A percentile compares a stretch with the other conserved stretches of the same genome.
Evolutionary conservation across 2,113 vertebrate species (phyloP).

Genomic region (Pelecanoides urinatrix): DNA sequence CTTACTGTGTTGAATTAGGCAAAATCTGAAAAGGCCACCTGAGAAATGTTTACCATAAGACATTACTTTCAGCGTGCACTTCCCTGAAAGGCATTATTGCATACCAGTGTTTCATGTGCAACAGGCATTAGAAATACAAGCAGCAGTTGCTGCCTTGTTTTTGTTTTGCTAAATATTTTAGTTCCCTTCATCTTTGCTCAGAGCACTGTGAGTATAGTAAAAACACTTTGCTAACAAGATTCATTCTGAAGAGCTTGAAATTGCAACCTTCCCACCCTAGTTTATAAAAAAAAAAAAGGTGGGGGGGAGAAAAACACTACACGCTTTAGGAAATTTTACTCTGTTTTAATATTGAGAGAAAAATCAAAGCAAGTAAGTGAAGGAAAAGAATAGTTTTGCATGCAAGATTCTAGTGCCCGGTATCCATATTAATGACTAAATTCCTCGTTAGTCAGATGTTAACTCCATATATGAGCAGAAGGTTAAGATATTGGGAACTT

Average conservation of each 20-base stretch:
- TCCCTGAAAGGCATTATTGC: background rate
- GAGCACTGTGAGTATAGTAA: background rate
- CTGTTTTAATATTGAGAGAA: background rate
- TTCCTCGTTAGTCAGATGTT: background rate
- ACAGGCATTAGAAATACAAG: background rate
- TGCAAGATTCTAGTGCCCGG: background rate
- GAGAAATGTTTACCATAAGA: background rate
- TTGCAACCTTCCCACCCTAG: background rate
- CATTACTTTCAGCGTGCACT: background rate
- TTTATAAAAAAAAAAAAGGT: background rate
- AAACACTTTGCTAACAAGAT: background rate
- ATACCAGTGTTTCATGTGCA: background rate
- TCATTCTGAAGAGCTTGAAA: background rate
- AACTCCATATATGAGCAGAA: background rate
- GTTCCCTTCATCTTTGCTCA: background rate
- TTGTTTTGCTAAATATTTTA: background rate
- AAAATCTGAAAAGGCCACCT: background rate
- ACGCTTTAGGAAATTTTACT: background rate
- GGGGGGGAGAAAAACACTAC: background rate
- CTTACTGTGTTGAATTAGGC: background rate
- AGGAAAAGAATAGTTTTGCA: background rate
- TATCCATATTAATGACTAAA: background rate
- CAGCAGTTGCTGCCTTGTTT: background rate
- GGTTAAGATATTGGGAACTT: background rate
- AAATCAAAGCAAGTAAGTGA: background rate